These are phyloP conservation scores for Salvator merianae DNA, from an alignment of 2,113 vertebrate genomes.

Conservation along the genomic window DNA sequence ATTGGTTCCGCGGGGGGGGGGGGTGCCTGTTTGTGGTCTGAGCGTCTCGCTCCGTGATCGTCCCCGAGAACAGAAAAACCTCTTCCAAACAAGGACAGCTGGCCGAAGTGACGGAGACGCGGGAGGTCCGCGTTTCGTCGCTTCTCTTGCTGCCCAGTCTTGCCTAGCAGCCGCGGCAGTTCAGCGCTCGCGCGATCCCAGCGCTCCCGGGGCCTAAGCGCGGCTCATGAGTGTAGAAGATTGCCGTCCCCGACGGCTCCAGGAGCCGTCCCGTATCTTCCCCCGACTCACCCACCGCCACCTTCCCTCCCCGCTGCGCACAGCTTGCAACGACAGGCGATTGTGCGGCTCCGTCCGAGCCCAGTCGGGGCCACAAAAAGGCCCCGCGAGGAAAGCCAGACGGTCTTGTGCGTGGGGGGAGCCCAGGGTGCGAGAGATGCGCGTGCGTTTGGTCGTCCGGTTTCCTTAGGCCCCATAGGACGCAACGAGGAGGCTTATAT, in stretches of 20 bases:
- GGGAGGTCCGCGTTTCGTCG: not conserved
- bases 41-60: not conserved
- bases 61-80: not conserved
- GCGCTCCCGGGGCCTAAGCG: slow-evolving; percentile 39
- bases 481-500: not conserved
- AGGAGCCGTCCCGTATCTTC: slow-evolving; percentile 57
- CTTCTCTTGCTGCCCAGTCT: not conserved
- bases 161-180: not conserved
- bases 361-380: not conserved
- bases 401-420: slow-evolving; percentile 6
- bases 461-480: slow-evolving; percentile 17
- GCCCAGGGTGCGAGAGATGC: slow-evolving; percentile 43
- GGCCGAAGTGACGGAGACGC: slow-evolving; percentile 9
- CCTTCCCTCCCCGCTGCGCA: not conserved
- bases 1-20: not conserved
- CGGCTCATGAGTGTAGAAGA: too few species aligned
- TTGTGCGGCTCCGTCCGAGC: too few species aligned
- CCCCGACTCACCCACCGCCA: slow-evolving; percentile 18
- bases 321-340: not conserved
- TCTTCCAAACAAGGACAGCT: not conserved
- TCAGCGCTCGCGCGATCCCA: slow-evolving; percentile 13
- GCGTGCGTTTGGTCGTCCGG: slow-evolving; percentile 45
- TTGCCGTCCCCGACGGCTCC: slow-evolving; percentile 60
- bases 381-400: not conserved
- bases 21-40: not conserved